Conservation (phyloP, 2,113 vertebrate genomes). For the Phainopepla nitens region DNA sequence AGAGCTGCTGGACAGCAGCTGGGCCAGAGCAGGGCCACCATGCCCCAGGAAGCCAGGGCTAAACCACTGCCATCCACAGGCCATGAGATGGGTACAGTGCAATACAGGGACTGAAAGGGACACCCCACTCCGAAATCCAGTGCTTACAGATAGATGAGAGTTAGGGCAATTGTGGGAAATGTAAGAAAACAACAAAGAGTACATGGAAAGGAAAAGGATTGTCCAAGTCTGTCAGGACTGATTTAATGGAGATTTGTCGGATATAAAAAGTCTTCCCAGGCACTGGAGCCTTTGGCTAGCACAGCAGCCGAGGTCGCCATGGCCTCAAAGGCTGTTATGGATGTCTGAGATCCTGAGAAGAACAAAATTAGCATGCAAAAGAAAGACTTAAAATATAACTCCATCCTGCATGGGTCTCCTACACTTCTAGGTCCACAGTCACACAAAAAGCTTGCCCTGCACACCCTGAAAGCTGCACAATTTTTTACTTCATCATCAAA, state of each 20-base stretch:
- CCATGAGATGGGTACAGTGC: background rate
- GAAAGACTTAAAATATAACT: background rate
- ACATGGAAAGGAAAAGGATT: background rate
- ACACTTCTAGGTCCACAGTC: background rate
- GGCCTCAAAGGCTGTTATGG: background rate
- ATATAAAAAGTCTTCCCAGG: background rate
- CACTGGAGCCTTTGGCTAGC: background rate
- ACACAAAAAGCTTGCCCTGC: background rate
- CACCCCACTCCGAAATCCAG: background rate
- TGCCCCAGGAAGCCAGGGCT: background rate
- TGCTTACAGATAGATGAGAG: background rate
- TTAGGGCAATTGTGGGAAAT: background rate
- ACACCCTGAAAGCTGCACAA: background rate
- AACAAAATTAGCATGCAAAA: background rate
- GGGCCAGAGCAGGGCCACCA: fast-evolving
- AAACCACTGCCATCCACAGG: background rate
- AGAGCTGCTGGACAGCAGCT: background rate
- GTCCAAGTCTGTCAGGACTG: background rate
- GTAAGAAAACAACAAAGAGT: background rate
- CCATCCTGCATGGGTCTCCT: background rate
- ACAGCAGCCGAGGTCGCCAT: background rate
- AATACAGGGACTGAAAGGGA: fast-evolving
- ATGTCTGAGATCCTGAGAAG: background rate
- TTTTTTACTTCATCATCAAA: background rate
- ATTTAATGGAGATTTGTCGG: background rate